Percentiles rank a stretch among this genome's conserved stretches.
Evolutionary conservation across 2,113 vertebrate genomes (phyloP).

Genomic region (Talpa occidentalis): DNA sequence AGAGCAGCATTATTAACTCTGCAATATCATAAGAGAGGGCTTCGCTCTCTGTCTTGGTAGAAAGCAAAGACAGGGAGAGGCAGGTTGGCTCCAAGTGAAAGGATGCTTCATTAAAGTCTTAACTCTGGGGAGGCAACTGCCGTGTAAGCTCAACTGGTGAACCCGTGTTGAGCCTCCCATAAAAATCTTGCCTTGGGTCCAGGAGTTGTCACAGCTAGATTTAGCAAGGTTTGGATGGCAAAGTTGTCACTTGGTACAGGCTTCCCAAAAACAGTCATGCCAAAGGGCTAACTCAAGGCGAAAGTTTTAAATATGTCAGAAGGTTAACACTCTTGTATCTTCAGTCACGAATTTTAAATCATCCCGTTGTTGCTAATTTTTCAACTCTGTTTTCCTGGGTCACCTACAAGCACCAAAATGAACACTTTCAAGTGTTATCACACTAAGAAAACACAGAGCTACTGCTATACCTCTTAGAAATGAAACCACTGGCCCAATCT

Average conservation of each 20-base stretch:
- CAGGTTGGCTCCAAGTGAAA: constrained; percentile 69
- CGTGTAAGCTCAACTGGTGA: not conserved
- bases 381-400: not conserved
- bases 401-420: not conserved
- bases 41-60: constrained; percentile 68
- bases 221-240: not conserved
- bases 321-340: not conserved
- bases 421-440: not conserved
- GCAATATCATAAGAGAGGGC: constrained; percentile 71
- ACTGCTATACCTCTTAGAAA: not conserved
- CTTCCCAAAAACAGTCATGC: not conserved
- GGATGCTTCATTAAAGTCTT: constrained; percentile 69
- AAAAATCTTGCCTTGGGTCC: not conserved
- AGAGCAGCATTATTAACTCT: constrained; percentile 83
- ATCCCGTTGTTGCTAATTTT: not conserved
- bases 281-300: not conserved
- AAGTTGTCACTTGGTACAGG: not conserved
- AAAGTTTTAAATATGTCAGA: not conserved
- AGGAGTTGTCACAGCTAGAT: not conserved
- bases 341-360: not conserved
- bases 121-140: constrained; percentile 51
- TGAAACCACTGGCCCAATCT: not conserved
- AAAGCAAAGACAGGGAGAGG: constrained; percentile 59
- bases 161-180: not conserved
- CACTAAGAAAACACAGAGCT: not conserved